A percentile compares a stretch with the other conserved stretches of the same genome.
Conservation (phyloP, 92 coral and sea anemone species). For the Virgularia gustaviana region DNA sequence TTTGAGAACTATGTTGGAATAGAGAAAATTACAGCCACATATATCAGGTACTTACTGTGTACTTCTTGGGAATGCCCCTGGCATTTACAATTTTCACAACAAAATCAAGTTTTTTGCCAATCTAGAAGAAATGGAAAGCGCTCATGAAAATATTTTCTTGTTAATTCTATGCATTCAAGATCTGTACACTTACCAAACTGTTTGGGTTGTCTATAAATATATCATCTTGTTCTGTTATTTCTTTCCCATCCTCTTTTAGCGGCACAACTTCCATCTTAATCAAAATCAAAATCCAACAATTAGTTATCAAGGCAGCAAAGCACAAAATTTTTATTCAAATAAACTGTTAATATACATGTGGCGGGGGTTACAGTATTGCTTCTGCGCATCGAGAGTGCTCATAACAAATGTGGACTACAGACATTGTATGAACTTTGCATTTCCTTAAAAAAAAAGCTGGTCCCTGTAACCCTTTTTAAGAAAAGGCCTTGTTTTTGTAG, state of each 20-base stretch:
- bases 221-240: constrained; percentile 84
- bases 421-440: too few relatives aligned
- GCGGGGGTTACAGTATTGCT: too few relatives aligned
- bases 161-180: background rate
- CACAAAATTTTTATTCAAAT: too few relatives aligned
- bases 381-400: too few relatives aligned
- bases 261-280: constrained; percentile 89
- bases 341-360: too few relatives aligned
- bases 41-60: constrained; percentile 61
- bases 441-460: too few relatives aligned
- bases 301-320: too few relatives aligned
- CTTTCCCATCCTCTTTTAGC: constrained; percentile 71
- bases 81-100: constrained; percentile 83
- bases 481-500: too few relatives aligned
- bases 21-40: background rate
- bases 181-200: constrained; percentile 63
- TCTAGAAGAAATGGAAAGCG: constrained; percentile 30
- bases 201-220: constrained; percentile 81
- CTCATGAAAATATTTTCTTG: background rate
- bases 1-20: too few relatives aligned
- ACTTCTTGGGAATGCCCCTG: constrained; percentile 79
- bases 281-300: background rate
- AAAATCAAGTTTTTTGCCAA: constrained; percentile 76
- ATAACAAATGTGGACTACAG: too few relatives aligned
- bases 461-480: too few relatives aligned